phyloP scores from a whole-genome alignment of 2,888 invertebrate species.

The Cephus pulcher region DNA sequence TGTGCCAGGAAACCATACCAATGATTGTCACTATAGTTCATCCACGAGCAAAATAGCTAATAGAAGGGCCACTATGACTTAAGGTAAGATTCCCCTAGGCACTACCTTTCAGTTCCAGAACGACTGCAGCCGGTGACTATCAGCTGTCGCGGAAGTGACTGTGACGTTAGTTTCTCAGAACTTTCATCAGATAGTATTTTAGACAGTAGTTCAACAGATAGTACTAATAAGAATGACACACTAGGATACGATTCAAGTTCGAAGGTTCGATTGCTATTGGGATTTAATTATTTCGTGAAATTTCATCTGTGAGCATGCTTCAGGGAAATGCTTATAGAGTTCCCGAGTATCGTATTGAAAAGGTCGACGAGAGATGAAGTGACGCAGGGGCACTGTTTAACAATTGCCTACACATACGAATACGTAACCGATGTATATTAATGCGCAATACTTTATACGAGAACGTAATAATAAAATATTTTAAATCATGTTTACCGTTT shows the following conservation, averaged over 20 bases:
- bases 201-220: not conserved
- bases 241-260: not conserved
- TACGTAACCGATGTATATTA: not conserved
- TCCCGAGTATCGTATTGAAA: not conserved
- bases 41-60: not conserved
- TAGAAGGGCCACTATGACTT: not conserved
- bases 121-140: not conserved
- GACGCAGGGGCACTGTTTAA: not conserved
- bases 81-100: not conserved
- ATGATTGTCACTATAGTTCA: not conserved
- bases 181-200: no score
- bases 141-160: not conserved
- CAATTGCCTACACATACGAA: not conserved
- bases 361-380: no score
- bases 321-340: not conserved
- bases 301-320: not conserved
- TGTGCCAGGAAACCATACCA: no score
- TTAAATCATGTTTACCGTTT: not conserved
- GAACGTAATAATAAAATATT: not conserved
- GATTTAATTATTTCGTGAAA: not conserved
- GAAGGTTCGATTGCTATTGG: not conserved
- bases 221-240: not conserved
- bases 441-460: not conserved
- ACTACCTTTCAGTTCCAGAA: not conserved
- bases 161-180: not conserved